Evolutionary conservation across 2,888 invertebrate species (phyloP), one percentile per base, ranked within the genome.

Genomic region (Myathropa florea): DNA sequence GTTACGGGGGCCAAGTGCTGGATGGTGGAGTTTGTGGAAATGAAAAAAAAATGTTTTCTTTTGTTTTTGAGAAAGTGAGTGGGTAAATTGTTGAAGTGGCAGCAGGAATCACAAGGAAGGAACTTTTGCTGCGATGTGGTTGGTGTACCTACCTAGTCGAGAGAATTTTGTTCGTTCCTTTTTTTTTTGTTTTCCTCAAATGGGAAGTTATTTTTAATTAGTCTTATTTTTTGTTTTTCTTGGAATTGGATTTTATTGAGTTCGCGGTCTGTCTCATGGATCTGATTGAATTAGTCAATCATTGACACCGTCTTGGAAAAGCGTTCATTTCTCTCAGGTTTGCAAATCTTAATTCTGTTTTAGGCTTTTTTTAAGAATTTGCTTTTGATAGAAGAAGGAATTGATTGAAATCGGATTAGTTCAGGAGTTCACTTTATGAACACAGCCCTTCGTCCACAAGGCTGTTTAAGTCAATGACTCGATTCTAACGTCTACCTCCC

Each of bases 51-150:
- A 80, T 70, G 76, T 73, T 85, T 46, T 64, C 72, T 75, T 75
- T 77, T 57, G 53, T 73, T 75, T 73, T 63, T 78, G 68, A 71
- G 36, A 65, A 78, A 73, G 61, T 46, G 70, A 83, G 65, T 55
- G 61, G 30, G 82, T 83, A 71, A 53, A 26, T 79, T 68, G 68
- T 36, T 39, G 10, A 14, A 53, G 24, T 57, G 24, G 53, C 60
- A 46, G 53, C 60, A 46, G 33, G 14, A n/a, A n/a, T 23, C 33
- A 24, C 21, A 46, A 26, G n/a, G 33, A 26, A 9, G 39, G 36
- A n/a, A 59, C 24, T 12, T 57, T 28, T 39, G 18, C 36, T 18
- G 24, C 46, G 18, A 46, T 18, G 46, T 7, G 18, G 46, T 46
- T 18, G 46, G 18, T 46, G 46, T n/a, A 39, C 6, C 4, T 10